Conservation (phyloP, 2,113 vertebrate species). For the Albula goreensis region DNA sequence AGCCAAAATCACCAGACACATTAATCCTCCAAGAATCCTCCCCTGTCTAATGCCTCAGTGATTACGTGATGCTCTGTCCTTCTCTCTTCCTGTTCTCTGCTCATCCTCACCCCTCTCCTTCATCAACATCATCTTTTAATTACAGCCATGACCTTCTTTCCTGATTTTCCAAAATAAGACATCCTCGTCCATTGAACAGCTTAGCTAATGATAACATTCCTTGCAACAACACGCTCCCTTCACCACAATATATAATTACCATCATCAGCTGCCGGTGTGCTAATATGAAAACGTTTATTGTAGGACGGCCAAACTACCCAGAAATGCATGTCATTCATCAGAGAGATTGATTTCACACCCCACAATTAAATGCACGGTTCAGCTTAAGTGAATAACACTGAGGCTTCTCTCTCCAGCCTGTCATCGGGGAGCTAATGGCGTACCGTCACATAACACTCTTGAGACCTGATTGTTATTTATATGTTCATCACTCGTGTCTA, state of each 20-base stretch:
- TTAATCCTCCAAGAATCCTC: no score
- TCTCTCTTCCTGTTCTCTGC: neutral
- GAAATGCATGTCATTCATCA: neutral
- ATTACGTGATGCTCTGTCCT: no score
- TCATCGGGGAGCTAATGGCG: neutral
- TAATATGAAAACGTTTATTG: neutral
- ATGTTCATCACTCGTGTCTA: neutral
- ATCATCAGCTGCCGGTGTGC: no score
- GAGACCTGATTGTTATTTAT: neutral
- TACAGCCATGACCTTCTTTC: neutral
- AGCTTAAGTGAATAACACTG: neutral
- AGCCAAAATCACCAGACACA: no score
- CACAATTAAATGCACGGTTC: neutral
- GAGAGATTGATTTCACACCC: neutral
- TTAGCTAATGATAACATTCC: neutral
- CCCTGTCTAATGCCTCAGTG: no score
- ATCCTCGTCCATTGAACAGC: neutral
- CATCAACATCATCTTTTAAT: neutral
- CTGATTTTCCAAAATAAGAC: neutral
- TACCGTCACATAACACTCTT: neutral
- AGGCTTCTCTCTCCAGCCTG: neutral
- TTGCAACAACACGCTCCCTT: neutral
- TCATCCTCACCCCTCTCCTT: neutral
- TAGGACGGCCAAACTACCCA: neutral
- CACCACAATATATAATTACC: neutral